These are phyloP conservation scores for Anadara kagoshimensis DNA, from an alignment of 1,140 invertebrate genomes.

Conservation along the genomic window DNA sequence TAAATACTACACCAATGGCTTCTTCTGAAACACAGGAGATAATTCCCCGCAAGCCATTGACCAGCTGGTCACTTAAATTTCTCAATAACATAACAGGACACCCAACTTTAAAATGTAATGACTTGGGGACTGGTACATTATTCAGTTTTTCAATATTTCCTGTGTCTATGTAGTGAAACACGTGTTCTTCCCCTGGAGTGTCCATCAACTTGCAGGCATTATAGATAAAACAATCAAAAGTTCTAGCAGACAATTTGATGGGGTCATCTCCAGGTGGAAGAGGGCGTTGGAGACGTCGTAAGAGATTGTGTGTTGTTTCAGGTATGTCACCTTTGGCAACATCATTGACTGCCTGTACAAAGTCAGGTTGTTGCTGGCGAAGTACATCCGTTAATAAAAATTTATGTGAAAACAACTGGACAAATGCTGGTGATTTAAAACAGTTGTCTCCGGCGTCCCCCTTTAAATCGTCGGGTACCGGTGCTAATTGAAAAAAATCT, in stretches of 20 bases:
- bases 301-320: neutral
- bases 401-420: conserved; percentile 3
- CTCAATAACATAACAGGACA: too few relatives aligned
- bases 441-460: conserved; percentile 27
- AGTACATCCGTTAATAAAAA: conserved; percentile 12
- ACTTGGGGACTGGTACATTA: neutral
- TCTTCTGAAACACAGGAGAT: too few relatives aligned
- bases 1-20: too few relatives aligned
- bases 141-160: conserved; percentile 10
- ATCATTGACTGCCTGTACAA: conserved; percentile 21
- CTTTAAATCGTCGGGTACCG: conserved; percentile 20
- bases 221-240: conserved; percentile 22
- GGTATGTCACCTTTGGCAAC: conserved; percentile 8
- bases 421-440: conserved; percentile 12
- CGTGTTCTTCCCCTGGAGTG: neutral
- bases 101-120: conserved; percentile 19
- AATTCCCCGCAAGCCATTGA: too few relatives aligned
- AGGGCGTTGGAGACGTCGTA: conserved; percentile 4
- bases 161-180: conserved; percentile 2
- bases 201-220: conserved; percentile 17
- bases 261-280: neutral
- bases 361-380: conserved; percentile 11
- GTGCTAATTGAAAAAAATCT: conserved; percentile 16
- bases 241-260: conserved; percentile 15
- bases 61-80: too few relatives aligned